phyloP scores from a whole-genome alignment of 2,113 vertebrate genomes.

The Suncus etruscus region DNA sequence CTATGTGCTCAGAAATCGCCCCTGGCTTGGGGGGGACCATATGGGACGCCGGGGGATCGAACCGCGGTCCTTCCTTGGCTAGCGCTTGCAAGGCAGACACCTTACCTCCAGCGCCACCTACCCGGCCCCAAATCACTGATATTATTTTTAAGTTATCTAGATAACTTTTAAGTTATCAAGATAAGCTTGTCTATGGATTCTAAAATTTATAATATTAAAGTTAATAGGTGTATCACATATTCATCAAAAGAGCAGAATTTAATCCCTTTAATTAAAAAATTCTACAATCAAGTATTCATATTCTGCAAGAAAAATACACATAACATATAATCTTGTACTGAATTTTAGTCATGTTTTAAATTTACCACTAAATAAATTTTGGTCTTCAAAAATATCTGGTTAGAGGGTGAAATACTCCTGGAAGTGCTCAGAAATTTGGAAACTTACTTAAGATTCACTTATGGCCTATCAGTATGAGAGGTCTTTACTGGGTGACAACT shows the following conservation, averaged over 20 bases:
- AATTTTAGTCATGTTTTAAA: background rate
- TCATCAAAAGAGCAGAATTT: background rate
- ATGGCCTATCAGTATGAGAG: too few relatives aligned
- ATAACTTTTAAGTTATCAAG: constrained; percentile 15
- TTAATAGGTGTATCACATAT: background rate
- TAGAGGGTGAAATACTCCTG: background rate
- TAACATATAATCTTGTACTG: background rate
- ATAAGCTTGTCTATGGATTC: background rate
- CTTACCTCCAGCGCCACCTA: too few relatives aligned
- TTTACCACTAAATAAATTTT: background rate
- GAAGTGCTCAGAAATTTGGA: too few relatives aligned
- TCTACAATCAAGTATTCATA: background rate
- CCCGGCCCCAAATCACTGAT: too few relatives aligned
- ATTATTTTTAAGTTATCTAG: background rate
- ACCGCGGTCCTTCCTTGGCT: too few relatives aligned
- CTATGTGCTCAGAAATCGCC: too few relatives aligned
- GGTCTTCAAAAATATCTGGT: background rate
- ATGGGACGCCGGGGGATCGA: too few relatives aligned
- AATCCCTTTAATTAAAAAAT: background rate
- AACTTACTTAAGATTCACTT: too few relatives aligned
- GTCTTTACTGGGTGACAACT: too few relatives aligned
- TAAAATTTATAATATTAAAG: constrained; percentile 17
- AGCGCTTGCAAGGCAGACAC: too few relatives aligned
- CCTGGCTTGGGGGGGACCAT: too few relatives aligned
- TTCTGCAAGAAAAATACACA: background rate